phyloP scores from a whole-genome alignment of 92 coral and sea anemone genomes.

The Virgularia gustaviana region DNA sequence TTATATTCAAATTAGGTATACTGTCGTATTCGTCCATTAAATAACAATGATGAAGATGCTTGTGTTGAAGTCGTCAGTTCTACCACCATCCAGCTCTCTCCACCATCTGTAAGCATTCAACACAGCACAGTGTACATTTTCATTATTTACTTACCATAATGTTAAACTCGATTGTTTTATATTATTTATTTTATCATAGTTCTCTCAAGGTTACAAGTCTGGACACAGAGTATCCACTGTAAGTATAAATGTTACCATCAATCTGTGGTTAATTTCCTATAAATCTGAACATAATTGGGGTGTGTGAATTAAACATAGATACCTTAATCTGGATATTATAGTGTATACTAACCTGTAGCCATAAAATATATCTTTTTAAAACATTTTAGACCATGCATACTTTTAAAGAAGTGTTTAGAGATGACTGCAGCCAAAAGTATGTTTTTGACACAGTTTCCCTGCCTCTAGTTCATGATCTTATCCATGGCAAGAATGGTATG shows the following conservation, averaged over 20 bases:
- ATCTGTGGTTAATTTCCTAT: too few relatives aligned
- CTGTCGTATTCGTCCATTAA: slow-evolving; percentile 88
- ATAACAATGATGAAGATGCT: slow-evolving; percentile 85
- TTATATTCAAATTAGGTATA: slow-evolving; percentile 58
- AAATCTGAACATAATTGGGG: too few relatives aligned
- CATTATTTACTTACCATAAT: neutral
- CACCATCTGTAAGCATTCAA: slow-evolving; percentile 70
- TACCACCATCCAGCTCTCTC: slow-evolving; percentile 65
- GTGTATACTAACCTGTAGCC: too few relatives aligned
- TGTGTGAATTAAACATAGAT: too few relatives aligned
- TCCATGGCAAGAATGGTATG: slow-evolving; percentile 93
- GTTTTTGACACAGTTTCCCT: slow-evolving; percentile 78
- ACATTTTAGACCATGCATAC: slow-evolving; percentile 85
- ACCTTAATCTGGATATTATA: too few relatives aligned
- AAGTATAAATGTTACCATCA: neutral
- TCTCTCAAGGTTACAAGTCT: slow-evolving; percentile 74
- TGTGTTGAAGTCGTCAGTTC: slow-evolving; percentile 77
- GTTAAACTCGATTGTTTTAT: neutral
- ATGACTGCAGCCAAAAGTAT: slow-evolving; percentile 71
- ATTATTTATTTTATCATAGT: slow-evolving; percentile 32
- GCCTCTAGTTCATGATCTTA: slow-evolving; percentile 82
- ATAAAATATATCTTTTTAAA: neutral
- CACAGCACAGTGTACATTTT: neutral
- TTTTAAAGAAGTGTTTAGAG: slow-evolving; percentile 80
- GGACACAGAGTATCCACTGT: slow-evolving; percentile 64